Conservation (phyloP, 2,888 invertebrate species). For the Poecilobothrus nobilitatus region DNA sequence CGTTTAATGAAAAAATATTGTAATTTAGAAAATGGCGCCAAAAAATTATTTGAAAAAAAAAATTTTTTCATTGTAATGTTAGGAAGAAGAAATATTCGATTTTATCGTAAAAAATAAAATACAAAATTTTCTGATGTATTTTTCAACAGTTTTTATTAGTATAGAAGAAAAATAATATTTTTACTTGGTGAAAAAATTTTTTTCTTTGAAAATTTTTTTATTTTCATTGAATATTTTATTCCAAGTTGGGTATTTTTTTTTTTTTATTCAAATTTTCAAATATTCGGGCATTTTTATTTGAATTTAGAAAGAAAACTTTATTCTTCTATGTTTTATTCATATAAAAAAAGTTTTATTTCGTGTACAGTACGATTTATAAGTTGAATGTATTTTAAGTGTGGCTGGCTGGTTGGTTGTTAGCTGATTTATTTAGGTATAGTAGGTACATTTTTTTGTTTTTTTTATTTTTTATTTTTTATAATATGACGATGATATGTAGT, state of each 20-base stretch:
- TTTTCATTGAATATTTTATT: not conserved
- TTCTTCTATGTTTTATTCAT: not conserved
- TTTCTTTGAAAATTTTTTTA: too few relatives aligned
- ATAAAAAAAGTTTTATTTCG: conserved; percentile 1
- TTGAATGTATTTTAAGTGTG: not conserved
- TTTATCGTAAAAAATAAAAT: not conserved
- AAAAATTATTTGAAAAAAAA: conserved; percentile 14
- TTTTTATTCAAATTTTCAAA: not conserved
- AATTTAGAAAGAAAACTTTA: not conserved
- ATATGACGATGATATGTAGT: not conserved
- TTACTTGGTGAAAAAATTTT: too few relatives aligned
- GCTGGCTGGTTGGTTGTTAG: not conserved
- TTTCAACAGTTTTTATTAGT: not conserved
- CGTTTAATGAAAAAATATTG: conserved; percentile 16
- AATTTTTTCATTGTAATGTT: not conserved
- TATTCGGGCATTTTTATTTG: not conserved
- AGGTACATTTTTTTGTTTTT: conserved; percentile 2
- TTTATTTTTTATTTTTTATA: too few relatives aligned
- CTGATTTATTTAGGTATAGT: not conserved
- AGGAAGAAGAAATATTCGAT: not conserved
- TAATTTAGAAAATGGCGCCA: conserved; percentile 22
- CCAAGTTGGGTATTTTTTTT: not conserved
- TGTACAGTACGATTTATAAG: conserved; percentile 2
- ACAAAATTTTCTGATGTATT: not conserved
- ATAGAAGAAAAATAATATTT: too few relatives aligned